Base-by-base conservation (phyloP, 2,888 invertebrate species). In the Tetramorium bicarinatum region DNA sequence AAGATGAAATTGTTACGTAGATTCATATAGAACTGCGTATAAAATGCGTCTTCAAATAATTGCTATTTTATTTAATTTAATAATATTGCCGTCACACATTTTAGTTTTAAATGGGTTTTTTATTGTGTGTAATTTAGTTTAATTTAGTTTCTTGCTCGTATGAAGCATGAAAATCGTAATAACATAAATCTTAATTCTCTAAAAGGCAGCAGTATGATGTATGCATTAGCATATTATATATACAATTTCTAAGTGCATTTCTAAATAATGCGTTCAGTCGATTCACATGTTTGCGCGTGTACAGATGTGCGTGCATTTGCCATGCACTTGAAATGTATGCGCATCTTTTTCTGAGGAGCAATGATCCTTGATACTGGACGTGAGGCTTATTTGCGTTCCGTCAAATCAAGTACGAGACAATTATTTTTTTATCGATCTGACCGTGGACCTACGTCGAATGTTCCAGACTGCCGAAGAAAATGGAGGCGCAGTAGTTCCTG, bases 361-460 rank as follows among this genome's bases (percentile, higher is more conserved):
- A 90, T 87, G 87, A 89, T 90, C 74, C 87, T 88, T 83, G 81
- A 90, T 77, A 81, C 76, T 67, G 80, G 80, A 76, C 77, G 77
- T 61, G 62, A 82, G 69, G 76, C 86, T 87, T 90, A 86, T 90
- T 90, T 87, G 85, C 87, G 71, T 76, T 76, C 52, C 61, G 66
- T 34, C 76, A 85, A 87, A 85, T 88, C 81, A 83, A 88, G 84
- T 44, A 67, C 74, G 21, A 76, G 84, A 79, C 91, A 92, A 92
- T 92, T 92, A 91, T 92, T 91, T 92, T 34, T 92, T 89, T 91
- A 93, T 93, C 89, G 91, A 93, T 91, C 87, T 67, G 72, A 67
- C 41, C 25, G 7, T n/a, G 44, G 29, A 61, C 49, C 38, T 15
- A 25, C 34, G 47, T 44, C 85, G 83, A 91, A 89, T 87, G 89